Evolutionary conservation across 2,888 invertebrate genomes (phyloP).

Genomic region (Sinhomidia bicolor): DNA sequence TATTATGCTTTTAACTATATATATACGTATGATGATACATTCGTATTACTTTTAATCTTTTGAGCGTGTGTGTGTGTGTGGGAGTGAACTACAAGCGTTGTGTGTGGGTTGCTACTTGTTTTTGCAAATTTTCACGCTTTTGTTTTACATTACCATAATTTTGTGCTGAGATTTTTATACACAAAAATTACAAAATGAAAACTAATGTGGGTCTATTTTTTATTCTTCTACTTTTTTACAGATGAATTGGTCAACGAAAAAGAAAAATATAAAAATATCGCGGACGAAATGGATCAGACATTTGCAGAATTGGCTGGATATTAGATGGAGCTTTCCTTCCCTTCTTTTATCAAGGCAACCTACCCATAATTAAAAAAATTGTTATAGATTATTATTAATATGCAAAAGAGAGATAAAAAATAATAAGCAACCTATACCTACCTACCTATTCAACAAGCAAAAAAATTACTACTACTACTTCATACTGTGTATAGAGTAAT

Average conservation of each 20-base stretch:
- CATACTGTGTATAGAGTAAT: conserved; percentile 70
- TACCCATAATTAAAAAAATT: conserved; percentile 42
- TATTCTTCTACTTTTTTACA: conserved; percentile 82
- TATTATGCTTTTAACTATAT: not conserved
- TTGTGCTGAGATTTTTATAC: conserved; percentile 1
- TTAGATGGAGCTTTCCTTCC: conserved; percentile 84
- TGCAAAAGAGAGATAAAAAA: conserved; percentile 43
- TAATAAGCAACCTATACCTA: conserved; percentile 68
- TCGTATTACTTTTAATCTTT: not conserved
- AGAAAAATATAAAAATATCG: conserved; percentile 97
- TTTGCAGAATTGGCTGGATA: conserved; percentile 98
- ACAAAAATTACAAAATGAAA: not conserved
- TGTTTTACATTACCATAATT: not conserved
- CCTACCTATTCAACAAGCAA: conserved; percentile 53
- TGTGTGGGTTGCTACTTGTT: conserved; percentile 38
- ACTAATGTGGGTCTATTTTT: conserved; percentile 29
- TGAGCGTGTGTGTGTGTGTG: conserved; percentile 37
- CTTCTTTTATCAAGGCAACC: conserved; percentile 64
- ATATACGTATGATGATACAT: not conserved
- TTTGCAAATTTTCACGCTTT: conserved; percentile 38
- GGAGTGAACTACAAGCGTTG: not conserved
- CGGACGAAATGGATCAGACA: conserved; percentile 98
- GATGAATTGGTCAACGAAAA: conserved; percentile 92
- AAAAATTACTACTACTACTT: conserved; percentile 62
- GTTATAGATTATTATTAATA: conserved; percentile 43